Evolutionary conservation across 2,888 invertebrate species (phyloP).

Genomic region (Fabriciana adippe): DNA sequence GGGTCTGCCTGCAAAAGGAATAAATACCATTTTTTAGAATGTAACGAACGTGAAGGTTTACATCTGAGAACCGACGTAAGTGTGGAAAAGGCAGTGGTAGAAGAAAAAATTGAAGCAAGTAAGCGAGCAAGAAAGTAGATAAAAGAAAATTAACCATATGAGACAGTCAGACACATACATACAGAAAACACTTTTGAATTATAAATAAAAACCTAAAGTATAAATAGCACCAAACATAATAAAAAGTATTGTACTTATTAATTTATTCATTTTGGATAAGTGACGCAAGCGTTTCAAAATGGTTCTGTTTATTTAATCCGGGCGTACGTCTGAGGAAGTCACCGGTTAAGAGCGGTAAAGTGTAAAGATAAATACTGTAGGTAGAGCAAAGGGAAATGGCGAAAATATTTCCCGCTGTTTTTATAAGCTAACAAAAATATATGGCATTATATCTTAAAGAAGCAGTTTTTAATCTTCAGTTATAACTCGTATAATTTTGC

Average conservation of each 20-base stretch:
- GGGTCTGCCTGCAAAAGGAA: no score
- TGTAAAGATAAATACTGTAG: slow-evolving; percentile 25
- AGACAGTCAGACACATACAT: no score
- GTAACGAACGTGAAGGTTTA: no score
- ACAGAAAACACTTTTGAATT: no score
- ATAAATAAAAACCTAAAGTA: no score
- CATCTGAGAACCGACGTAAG: no score
- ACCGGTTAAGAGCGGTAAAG: slow-evolving; percentile 23
- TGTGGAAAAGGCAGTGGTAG: no score
- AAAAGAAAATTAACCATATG: no score
- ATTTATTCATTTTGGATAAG: slow-evolving; percentile 13
- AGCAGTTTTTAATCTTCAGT: background rate
- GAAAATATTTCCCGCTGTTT: slow-evolving; percentile 5
- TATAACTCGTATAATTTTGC: no score
- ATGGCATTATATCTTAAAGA: background rate
- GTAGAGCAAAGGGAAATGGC: background rate
- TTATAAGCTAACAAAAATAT: slow-evolving; percentile 6
- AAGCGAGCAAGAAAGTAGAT: no score
- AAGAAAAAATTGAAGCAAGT: no score
- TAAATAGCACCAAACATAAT: background rate
- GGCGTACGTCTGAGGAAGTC: slow-evolving; percentile 23
- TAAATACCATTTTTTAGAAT: no score
- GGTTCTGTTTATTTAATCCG: slow-evolving; percentile 16
- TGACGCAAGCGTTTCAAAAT: slow-evolving; percentile 7
- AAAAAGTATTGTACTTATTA: background rate